Evolutionary conservation across 2,113 vertebrate genomes (phyloP), one percentile per base, ranked within the genome.

Genomic region (Periophthalmus modestus): DNA sequence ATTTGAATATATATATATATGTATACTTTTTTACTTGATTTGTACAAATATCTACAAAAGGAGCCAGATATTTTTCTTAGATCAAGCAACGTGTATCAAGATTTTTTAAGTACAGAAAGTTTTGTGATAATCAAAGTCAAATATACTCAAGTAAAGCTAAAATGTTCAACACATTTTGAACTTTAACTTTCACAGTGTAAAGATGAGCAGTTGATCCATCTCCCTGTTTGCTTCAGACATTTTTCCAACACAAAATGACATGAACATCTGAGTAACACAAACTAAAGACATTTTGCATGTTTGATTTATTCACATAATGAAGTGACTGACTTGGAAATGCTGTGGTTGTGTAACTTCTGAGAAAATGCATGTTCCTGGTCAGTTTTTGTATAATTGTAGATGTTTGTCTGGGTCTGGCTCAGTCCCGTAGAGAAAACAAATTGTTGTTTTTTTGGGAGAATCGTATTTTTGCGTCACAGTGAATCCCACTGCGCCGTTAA

Each of bases 161-260:
- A 2, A 28, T 43, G 39, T 43, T 43, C 7, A 10, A 10, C 39
- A 2, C 7, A 10, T 43, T 43, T 43, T 43, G 10, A 10, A 43
- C 39, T 43, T 43, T 43, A 2, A 9, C 11, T 43, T 43, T 43
- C 11, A 9, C 39, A 43, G 39, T 43, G 39, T 43, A 10, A 9
- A 43, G 69, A 75, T 52, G 58, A 33, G 23, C 19, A 66, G 66
- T 73, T 7, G 0, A n/a, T n/a, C n/a, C n/a, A n/a, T n/a, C n/a
- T n/a, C n/a, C n/a, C n/a, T n/a, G n/a, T n/a, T n/a, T n/a, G n/a
- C n/a, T n/a, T 58, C 43, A 63, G 57, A 23, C 48, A 77, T 57
- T 46, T 68, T 78, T 54, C 72, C 62, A 19, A 75, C 2, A 58
- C 50, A 54, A 70, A 68, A 72, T 46, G 36, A 71, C 21, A 50